Percentiles rank a stretch among this genome's conserved stretches.
Conservation (phyloP, 2,113 vertebrate species). For the Datnioides undecimradiatus region DNA sequence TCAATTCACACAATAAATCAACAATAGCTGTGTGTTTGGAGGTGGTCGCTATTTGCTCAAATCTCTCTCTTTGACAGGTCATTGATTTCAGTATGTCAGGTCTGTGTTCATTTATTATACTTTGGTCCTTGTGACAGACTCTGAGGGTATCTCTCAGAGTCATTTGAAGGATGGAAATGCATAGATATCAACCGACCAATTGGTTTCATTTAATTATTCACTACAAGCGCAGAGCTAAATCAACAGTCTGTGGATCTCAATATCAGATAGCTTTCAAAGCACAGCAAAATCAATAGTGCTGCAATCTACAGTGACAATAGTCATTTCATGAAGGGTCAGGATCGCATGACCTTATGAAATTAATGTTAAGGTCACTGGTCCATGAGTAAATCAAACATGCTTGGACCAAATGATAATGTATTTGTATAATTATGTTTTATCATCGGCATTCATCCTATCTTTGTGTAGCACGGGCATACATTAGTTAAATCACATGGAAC, state of each 20-base stretch:
- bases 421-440: constrained; percentile 58
- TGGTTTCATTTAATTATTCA: constrained; percentile 74
- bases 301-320: constrained; percentile 75
- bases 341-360: constrained; percentile 67
- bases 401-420: constrained; percentile 54
- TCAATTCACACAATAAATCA: constrained; percentile 72
- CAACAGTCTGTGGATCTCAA: constrained; percentile 74
- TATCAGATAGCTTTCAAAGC: constrained; percentile 76
- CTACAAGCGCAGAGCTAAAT: constrained; percentile 63
- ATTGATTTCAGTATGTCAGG: constrained; percentile 69
- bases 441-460: constrained; percentile 49
- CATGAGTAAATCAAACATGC: constrained; percentile 60
- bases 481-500: constrained; percentile 35
- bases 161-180: constrained; percentile 70
- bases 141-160: constrained; percentile 56
- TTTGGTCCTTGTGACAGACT: constrained; percentile 52
- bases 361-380: constrained; percentile 52
- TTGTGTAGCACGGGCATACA: constrained; percentile 43
- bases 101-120: constrained; percentile 71
- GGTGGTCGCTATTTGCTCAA: constrained; percentile 23
- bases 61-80: constrained; percentile 53
- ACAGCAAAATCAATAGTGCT: constrained; percentile 78
- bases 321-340: constrained; percentile 55
- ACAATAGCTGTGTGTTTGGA: constrained; percentile 45
- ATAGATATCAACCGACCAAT: constrained; percentile 68